Evolutionary conservation across 2,113 vertebrate species (phyloP).

Genomic region (Uria aalge): DNA sequence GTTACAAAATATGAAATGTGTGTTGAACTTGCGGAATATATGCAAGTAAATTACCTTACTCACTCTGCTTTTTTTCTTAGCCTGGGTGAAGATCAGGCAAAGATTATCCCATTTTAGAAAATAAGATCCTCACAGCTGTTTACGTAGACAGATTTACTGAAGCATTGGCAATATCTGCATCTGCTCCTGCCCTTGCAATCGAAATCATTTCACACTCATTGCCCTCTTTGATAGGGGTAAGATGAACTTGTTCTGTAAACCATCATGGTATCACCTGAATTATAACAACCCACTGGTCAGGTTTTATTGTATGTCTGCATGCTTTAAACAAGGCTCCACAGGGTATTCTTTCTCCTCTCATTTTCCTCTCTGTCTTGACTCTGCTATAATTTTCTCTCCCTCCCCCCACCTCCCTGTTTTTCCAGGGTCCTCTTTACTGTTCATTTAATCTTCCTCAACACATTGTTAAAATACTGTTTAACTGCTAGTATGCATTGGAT

Average conservation of each 20-base stretch:
- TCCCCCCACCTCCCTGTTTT: rapidly evolving
- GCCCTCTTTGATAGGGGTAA: neutral
- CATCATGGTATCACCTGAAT: neutral
- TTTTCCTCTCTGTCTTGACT: neutral
- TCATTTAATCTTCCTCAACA: neutral
- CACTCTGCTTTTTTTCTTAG: neutral
- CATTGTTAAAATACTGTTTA: neutral
- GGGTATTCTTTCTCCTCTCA: neutral
- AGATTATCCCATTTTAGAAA: neutral
- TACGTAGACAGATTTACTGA: neutral
- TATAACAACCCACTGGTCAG: neutral
- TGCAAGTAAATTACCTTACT: neutral
- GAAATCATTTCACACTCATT: neutral
- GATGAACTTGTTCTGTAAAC: neutral
- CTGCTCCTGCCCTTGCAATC: neutral
- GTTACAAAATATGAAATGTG: neutral
- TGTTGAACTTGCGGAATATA: neutral
- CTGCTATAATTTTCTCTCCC: neutral
- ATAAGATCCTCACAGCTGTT: neutral
- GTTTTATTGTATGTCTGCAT: neutral
- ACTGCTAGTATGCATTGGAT: rapidly evolving
- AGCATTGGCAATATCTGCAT: neutral
- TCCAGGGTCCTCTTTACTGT: neutral
- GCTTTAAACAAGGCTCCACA: neutral
- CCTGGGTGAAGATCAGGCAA: neutral